Percentiles rank a stretch among this genome's conserved stretches.
Conservation (phyloP, 1,140 invertebrate genomes). For the Neodiprion pinetum region DNA sequence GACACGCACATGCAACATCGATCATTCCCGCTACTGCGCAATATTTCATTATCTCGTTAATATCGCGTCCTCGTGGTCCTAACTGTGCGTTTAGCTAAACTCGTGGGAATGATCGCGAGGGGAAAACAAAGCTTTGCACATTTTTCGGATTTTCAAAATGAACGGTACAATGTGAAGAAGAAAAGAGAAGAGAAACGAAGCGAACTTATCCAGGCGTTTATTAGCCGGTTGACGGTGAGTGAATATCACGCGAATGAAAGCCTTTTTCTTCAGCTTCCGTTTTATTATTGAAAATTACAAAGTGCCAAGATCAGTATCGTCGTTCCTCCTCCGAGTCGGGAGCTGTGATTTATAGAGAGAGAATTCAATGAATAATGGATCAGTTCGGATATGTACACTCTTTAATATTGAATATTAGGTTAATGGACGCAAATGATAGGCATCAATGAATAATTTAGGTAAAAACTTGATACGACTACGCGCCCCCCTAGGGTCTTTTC, state of each 20-base stretch:
- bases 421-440: conserved; percentile 1
- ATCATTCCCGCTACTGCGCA: not conserved
- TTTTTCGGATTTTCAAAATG: no score
- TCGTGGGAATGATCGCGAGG: not conserved
- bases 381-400: conserved; percentile 7
- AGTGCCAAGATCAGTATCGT: not conserved
- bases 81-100: not conserved
- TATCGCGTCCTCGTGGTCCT: not conserved
- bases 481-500: not conserved
- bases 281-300: conserved; percentile 8
- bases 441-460: not conserved
- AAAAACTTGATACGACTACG: not conserved
- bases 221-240: not conserved
- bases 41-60: conserved; percentile 1
- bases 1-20: not conserved
- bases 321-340: not conserved
- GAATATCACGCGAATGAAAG: not conserved
- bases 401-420: conserved; percentile 8
- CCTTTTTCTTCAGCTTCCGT: not conserved
- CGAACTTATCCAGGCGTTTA: not conserved
- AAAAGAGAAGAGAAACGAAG: not conserved
- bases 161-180: not conserved
- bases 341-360: not conserved
- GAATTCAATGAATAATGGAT: not conserved
- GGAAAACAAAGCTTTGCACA: no score